Evolutionary conservation across 1,140 invertebrate genomes (phyloP), one percentile per base, ranked within the genome.

Genomic region (Rhopalosiphum padi): DNA sequence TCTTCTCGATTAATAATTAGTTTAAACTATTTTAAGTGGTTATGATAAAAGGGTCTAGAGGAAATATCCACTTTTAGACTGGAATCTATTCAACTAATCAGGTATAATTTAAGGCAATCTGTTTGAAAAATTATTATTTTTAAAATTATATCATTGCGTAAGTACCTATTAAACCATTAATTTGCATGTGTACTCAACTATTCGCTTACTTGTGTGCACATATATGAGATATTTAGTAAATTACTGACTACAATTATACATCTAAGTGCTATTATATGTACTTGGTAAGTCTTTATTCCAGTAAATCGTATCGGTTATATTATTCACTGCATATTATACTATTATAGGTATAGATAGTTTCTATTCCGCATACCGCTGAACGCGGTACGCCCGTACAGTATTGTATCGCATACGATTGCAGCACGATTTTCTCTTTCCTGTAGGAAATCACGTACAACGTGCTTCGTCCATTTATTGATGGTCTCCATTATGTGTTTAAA

Each of bases 341-440:
- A 60, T 51, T 60, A 60, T 30, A 30, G 8, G 7, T 60, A 60
- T 60, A 60, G 55, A 21, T 55, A 93, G 77, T 93, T 93, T 93
- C 91, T 93, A 93, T 85, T 93, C 37, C 82, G 48, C 91, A 93
- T 93, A 85, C 91, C 91, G 21, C 25, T 21, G 15, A 77, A 48
- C 8, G 68, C 68, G 35, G 43, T 93, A 86, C 22, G 37, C n/a
- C 53, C 2, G 41, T 48, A 51, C 35, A 43, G n/a, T 86, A 93
- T 93, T 83, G 37, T 93, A 53, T 93, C 11, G 91, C 51, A 83
- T 55, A 53, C 51, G 77, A 48, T 15, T 46, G 91, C 37, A 18
- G 82, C 91, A 93, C 91, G 91, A 93, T 93, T 93, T 93, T 93
- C 91, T 93, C 91, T 93, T 93, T 93, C 91, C 91, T 93, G 91